Percentiles rank a stretch among this genome's conserved stretches.
phyloP scores from a whole-genome alignment of 2,113 vertebrate species.

The Hymenochirus boettgeri region DNA sequence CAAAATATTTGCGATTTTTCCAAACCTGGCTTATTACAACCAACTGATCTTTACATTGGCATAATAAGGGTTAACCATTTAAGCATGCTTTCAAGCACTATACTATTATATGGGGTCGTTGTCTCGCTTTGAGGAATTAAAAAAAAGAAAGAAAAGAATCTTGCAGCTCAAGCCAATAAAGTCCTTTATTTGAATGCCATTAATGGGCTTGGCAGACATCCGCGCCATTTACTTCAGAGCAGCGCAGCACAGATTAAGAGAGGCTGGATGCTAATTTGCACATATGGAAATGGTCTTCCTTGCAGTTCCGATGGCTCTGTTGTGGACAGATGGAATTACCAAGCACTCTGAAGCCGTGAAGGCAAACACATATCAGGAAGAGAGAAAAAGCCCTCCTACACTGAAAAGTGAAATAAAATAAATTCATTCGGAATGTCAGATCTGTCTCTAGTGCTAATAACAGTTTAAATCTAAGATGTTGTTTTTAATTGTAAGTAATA shows the following conservation, averaged over 20 bases:
- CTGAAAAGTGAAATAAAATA: slow-evolving; percentile 51
- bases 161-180: slow-evolving; percentile 60
- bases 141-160: slow-evolving; percentile 41
- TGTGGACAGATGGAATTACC: slow-evolving; percentile 98
- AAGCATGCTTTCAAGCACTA: slow-evolving; percentile 8
- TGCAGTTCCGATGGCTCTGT: slow-evolving; percentile 82
- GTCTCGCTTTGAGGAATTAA: slow-evolving; percentile 33
- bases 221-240: slow-evolving; percentile 74
- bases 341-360: slow-evolving; percentile 91
- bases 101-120: slow-evolving; percentile 25
- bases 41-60: too few relatives aligned
- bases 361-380: slow-evolving; percentile 83
- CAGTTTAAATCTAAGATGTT: slow-evolving; percentile 10
- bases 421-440: slow-evolving; percentile 45
- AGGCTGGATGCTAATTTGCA: slow-evolving; percentile 89
- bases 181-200: slow-evolving; percentile 76
- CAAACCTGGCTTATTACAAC: too few relatives aligned
- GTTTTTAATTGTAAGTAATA: slow-evolving; percentile 10
- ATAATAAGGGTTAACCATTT: slow-evolving; percentile 24
- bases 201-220: slow-evolving; percentile 78
- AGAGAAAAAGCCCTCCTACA: slow-evolving; percentile 38
- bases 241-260: slow-evolving; percentile 73
- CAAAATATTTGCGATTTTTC: too few relatives aligned
- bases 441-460: neutral
- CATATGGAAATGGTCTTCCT: slow-evolving; percentile 98